These are phyloP conservation scores for Saccopteryx leptura DNA, from an alignment of 2,113 vertebrate species.

Conservation along the genomic window DNA sequence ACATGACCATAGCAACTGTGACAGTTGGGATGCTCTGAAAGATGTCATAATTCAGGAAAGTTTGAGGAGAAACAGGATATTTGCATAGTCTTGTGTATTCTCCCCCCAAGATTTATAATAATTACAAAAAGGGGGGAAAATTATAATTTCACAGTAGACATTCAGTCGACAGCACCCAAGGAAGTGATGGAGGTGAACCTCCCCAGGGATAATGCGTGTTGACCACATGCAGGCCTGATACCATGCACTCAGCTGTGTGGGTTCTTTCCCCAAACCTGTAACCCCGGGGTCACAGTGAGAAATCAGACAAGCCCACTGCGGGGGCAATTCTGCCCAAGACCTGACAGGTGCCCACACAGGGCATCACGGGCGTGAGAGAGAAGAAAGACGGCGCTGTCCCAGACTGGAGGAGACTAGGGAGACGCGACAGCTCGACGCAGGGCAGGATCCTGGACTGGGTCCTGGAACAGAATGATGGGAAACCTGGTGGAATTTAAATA, in stretches of 20 bases:
- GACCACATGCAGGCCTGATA: neutral
- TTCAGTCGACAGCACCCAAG: neutral
- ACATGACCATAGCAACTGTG: neutral
- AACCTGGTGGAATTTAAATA: neutral
- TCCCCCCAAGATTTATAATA: neutral
- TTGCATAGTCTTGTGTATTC: neutral
- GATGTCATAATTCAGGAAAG: neutral
- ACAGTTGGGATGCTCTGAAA: neutral
- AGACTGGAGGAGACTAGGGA: neutral
- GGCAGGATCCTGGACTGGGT: neutral
- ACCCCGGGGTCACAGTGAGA: neutral
- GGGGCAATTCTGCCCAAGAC: neutral
- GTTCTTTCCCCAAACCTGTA: neutral
- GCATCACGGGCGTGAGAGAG: neutral
- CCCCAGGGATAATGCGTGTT: neutral
- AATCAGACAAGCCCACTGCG: neutral
- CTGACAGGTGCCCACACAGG: neutral
- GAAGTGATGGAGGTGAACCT: neutral
- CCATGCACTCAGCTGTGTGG: too few species aligned
- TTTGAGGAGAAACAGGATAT: conserved; percentile 23
- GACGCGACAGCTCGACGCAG: neutral
- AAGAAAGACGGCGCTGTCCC: neutral
- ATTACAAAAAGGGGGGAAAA: neutral
- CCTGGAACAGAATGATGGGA: neutral
- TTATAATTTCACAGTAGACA: neutral